These are phyloP conservation scores for Scolopax rusticola DNA, from an alignment of 2,797 vertebrate species.

Conservation along the genomic window DNA sequence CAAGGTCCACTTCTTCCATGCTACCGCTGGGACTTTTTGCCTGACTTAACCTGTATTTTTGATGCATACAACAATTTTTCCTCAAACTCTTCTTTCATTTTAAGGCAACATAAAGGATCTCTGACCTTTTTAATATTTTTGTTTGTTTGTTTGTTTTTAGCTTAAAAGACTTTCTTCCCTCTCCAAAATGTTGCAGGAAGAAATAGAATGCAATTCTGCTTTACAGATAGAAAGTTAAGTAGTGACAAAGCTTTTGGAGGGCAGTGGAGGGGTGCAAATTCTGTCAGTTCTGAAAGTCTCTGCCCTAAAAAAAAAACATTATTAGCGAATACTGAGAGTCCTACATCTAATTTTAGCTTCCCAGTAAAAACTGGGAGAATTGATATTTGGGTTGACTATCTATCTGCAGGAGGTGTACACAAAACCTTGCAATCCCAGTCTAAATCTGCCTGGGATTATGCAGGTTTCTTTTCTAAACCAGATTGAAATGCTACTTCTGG, in stretches of 20 bases:
- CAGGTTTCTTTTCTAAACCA: background rate
- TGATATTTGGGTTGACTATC: background rate
- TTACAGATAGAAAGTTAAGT: background rate
- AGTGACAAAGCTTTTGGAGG: background rate
- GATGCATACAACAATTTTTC: background rate
- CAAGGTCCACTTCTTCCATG: background rate
- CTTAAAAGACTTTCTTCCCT: background rate
- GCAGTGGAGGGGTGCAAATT: background rate
- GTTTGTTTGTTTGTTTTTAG: background rate
- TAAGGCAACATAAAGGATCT: background rate
- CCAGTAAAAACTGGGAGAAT: background rate
- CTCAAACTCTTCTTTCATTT: background rate
- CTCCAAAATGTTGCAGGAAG: background rate
- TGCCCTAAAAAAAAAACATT: background rate
- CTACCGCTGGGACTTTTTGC: background rate
- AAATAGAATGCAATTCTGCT: background rate
- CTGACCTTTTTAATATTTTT: background rate
- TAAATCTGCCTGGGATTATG: background rate
- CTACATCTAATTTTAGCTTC: background rate
- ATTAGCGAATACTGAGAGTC: background rate
- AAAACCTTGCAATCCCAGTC: background rate
- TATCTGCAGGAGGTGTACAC: background rate
- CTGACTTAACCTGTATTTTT: background rate
- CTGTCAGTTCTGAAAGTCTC: background rate
- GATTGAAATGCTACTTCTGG: background rate